Evolutionary conservation across 1,140 invertebrate genomes (phyloP), one percentile per base, ranked within the genome.

Genomic region (Drosophila chauvacae): DNA sequence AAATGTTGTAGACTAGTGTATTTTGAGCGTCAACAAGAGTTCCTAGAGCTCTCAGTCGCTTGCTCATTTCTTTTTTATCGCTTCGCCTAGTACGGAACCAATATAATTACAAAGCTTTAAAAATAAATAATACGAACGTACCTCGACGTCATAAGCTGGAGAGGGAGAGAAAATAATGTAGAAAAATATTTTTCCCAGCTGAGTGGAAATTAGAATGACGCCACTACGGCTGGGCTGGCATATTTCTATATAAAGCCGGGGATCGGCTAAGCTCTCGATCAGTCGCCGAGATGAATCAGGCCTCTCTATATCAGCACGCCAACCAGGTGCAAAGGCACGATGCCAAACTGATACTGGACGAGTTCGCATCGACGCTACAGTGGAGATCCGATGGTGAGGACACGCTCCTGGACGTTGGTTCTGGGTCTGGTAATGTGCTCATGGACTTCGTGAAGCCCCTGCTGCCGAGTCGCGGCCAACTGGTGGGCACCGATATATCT

Each of bases 351-450:
- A 94, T 96, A 2, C 91, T 97, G 23, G 93, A 95, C 35, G 95
- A 96, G 81, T 96, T 95, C 82, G 91, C 93, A 3, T 92, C 92
- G 5, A 93, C 93, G 44, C 93, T 96, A 16, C 92, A 94, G 70
- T 96, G 95, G 95, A 93, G 93, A 51, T 80, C 91, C 7, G 92
- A 93, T 30, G 93, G 93, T 3, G 92, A 92, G 5, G 94, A 94
- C 35, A 93, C 93, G 45, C 92, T 96, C 2, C 92, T 97, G 62
- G 97, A 98, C 81, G 94, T 97, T 16, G 97, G 97, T 2, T 97
- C 96, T 57, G 97, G 96, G 0, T 95, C 96, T 18, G 97, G 96
- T 0, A 94, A 95, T 75, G 95, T 97, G 7, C 96, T 96, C 0
- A 94, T 94, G 14, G 93, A 95, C 26, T 91, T 97, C n/a, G 92